Evolutionary conservation across 2,888 invertebrate species (phyloP).

Genomic region (Drepanosiphum platanoidis): DNA sequence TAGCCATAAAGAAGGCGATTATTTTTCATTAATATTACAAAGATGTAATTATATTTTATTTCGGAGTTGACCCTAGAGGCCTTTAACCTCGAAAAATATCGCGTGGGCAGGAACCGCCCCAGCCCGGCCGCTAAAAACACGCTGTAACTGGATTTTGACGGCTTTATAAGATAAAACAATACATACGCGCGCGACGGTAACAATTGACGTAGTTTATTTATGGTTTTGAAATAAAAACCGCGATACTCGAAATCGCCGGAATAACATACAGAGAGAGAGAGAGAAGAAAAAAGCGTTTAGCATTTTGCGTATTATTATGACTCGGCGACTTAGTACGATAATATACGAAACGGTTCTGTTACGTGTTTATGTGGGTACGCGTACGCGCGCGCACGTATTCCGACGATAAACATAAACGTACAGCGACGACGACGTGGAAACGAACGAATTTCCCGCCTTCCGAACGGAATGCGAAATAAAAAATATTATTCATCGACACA

Average conservation of each 20-base stretch:
- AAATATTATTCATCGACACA: background rate
- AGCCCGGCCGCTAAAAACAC: background rate
- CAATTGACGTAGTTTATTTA: background rate
- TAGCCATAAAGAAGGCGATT: background rate
- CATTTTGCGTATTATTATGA: background rate
- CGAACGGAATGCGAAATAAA: background rate
- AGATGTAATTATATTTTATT: background rate
- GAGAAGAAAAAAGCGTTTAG: too few species aligned
- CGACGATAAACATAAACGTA: too few species aligned
- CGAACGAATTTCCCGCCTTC: background rate
- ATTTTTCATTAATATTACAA: background rate
- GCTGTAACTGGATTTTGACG: background rate
- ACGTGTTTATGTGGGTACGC: background rate
- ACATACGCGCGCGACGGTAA: background rate
- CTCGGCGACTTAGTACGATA: background rate
- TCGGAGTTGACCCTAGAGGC: background rate
- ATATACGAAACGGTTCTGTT: too few species aligned
- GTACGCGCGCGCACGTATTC: background rate
- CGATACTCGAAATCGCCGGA: background rate
- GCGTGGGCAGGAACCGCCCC: background rate
- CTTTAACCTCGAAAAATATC: background rate
- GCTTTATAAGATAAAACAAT: background rate
- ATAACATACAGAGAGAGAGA: background rate
- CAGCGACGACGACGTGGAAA: too few species aligned
- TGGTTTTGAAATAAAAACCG: background rate